These are phyloP conservation scores for Dasypogon diadema DNA, from an alignment of 2,888 invertebrate genomes.

Conservation along the genomic window DNA sequence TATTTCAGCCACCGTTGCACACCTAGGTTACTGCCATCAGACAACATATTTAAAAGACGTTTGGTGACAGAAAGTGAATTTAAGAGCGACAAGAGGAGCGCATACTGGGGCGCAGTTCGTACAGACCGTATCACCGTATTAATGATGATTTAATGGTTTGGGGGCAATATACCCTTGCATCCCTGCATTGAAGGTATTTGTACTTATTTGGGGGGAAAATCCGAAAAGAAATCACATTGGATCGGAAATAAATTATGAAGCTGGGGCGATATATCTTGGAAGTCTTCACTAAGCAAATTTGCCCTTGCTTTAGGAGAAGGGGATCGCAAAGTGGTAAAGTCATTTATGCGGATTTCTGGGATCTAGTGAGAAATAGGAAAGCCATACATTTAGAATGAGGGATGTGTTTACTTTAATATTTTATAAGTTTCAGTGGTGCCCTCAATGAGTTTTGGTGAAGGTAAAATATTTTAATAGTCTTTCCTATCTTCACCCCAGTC, in stretches of 20 bases:
- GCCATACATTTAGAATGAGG: no score
- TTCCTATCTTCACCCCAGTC: no score
- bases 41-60: slow-evolving; percentile 25
- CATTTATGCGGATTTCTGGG: no score
- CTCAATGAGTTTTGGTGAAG: no score
- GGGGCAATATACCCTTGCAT: not conserved
- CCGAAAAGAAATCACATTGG: not conserved
- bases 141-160: not conserved
- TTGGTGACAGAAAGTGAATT: slow-evolving; percentile 35
- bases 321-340: no score
- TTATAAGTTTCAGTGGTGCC: no score
- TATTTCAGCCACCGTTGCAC: not conserved
- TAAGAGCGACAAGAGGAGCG: not conserved
- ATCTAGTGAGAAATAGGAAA: no score
- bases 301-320: no score
- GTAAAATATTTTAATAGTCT: no score
- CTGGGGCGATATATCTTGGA: not conserved
- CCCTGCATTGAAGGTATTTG: not conserved
- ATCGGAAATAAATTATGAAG: not conserved
- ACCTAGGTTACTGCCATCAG: not conserved
- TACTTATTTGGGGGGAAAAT: not conserved
- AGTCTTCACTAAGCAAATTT: no score
- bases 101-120: not conserved
- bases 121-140: not conserved
- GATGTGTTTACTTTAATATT: no score